A percentile compares a stretch with the other conserved stretches of the same genome.
phyloP scores from a whole-genome alignment of 2,797 vertebrate genomes.

The Cebuella pygmaea region DNA sequence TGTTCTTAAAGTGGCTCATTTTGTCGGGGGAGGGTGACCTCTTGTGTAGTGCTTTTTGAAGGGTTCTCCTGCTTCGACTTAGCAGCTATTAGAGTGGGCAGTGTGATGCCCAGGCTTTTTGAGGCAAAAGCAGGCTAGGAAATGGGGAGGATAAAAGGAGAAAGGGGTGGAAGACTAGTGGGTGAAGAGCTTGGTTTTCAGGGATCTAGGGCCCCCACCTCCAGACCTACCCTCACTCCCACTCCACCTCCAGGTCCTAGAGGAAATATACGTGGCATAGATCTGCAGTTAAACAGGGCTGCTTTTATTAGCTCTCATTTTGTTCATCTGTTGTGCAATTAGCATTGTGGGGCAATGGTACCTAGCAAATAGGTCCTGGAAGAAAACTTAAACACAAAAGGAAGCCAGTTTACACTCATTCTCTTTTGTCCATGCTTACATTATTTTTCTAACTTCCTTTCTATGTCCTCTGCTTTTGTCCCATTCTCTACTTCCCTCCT shows the following conservation, averaged over 20 bases:
- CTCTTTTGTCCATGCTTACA: background rate
- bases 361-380: background rate
- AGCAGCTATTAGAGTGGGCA: constrained; percentile 77
- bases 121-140: background rate
- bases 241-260: background rate
- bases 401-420: background rate
- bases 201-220: background rate
- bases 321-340: background rate
- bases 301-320: background rate
- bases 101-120: constrained; percentile 58
- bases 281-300: background rate
- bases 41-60: constrained; percentile 47
- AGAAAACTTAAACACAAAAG: background rate
- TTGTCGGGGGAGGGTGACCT: constrained; percentile 78
- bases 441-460: background rate
- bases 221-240: background rate
- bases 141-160: constrained; percentile 62
- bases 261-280: background rate
- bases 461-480: background rate
- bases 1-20: constrained; percentile 73
- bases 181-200: background rate
- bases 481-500: background rate
- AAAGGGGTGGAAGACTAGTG: background rate
- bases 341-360: background rate
- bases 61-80: constrained; percentile 75